A percentile compares a stretch with the other conserved stretches of the same genome.
phyloP scores from a whole-genome alignment of 2,113 vertebrate genomes.

The Pongo abelii region DNA sequence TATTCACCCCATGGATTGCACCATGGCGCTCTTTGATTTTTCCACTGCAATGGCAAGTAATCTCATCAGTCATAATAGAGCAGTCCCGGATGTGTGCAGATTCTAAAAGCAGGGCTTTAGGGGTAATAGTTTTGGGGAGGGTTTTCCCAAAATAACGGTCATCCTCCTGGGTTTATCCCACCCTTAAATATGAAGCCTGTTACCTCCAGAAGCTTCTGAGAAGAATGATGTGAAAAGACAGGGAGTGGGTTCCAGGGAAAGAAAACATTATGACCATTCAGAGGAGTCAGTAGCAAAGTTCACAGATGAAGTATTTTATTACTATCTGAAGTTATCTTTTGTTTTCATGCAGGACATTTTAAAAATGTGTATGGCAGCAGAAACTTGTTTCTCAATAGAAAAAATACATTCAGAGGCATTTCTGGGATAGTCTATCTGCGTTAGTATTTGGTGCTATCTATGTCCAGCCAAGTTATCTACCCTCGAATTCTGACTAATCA shows the following conservation, averaged over 20 bases:
- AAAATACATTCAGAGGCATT: not conserved
- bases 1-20: fast-evolving
- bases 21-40: fast-evolving
- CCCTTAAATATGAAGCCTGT: not conserved
- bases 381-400: not conserved
- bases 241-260: not conserved
- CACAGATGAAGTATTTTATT: not conserved
- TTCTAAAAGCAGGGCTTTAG: not conserved
- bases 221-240: not conserved
- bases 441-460: constrained; percentile 63
- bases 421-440: constrained; percentile 9
- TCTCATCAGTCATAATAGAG: not conserved
- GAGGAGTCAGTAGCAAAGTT: not conserved
- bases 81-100: not conserved
- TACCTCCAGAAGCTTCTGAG: not conserved
- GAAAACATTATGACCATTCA: not conserved
- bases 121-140: not conserved
- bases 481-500: constrained; percentile 43
- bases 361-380: not conserved
- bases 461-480: constrained; percentile 48
- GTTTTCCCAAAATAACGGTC: not conserved
- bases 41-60: not conserved
- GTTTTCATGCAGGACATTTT: not conserved
- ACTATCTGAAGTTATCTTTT: not conserved
- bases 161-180: not conserved